phyloP scores from a whole-genome alignment of 35 echinoderm and acorn worm species.

The Lytechinus variegatus region DNA sequence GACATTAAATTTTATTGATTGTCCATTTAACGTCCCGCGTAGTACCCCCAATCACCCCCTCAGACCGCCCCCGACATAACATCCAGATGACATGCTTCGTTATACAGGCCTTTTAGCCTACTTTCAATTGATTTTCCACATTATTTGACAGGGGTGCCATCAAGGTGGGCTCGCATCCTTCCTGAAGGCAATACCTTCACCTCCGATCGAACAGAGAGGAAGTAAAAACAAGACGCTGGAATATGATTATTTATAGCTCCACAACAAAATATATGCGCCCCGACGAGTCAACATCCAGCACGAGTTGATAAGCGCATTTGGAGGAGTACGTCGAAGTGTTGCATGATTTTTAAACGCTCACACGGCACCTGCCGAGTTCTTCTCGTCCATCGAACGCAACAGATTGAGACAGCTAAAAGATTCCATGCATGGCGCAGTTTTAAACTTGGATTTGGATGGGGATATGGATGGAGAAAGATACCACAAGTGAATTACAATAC shows the following conservation, averaged over 20 bases:
- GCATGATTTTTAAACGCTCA: background rate
- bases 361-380: background rate
- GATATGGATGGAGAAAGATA: no score
- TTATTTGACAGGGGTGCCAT: slow-evolving; percentile 1
- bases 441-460: no score
- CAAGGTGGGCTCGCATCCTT: background rate
- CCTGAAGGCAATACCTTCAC: background rate
- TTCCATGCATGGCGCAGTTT: no score
- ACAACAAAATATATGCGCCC: background rate
- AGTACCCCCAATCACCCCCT: background rate
- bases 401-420: background rate
- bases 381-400: background rate
- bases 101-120: background rate
- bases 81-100: background rate
- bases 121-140: background rate
- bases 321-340: background rate
- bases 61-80: background rate
- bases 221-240: background rate
- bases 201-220: background rate
- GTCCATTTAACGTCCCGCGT: background rate
- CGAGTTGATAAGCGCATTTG: background rate
- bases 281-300: background rate
- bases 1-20: background rate
- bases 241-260: background rate
- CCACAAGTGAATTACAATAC: no score